These are phyloP conservation scores for Protobothrops mucrosquamatus DNA, from an alignment of 2,113 vertebrate genomes.

Conservation along the genomic window DNA sequence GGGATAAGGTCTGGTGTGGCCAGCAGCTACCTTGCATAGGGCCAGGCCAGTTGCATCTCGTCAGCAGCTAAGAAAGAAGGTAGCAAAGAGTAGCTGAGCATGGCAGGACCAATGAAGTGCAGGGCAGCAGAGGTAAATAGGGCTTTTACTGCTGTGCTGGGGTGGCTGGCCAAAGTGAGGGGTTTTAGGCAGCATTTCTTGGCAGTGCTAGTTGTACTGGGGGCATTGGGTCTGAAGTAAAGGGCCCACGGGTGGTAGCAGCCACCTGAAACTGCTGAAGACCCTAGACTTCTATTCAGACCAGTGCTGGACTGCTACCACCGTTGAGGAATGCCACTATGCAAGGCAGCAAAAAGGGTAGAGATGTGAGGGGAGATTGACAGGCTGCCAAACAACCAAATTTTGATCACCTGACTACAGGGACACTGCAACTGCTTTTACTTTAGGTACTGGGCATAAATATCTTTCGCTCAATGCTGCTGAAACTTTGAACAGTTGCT, in stretches of 20 bases:
- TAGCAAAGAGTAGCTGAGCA: not conserved
- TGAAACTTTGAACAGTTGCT: not conserved
- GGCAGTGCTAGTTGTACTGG: not conserved
- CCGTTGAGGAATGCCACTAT: not conserved
- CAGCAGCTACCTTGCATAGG: not conserved
- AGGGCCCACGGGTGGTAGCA: no score
- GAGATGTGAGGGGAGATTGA: not conserved
- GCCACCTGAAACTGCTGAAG: not conserved
- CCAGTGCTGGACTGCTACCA: not conserved
- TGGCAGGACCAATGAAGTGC: not conserved
- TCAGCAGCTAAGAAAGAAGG: not conserved
- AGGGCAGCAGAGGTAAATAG: not conserved
- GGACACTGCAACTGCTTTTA: not conserved
- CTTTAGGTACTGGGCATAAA: not conserved
- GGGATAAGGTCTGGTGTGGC: not conserved
- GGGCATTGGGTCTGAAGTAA: not conserved
- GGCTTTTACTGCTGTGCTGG: not conserved
- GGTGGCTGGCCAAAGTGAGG: not conserved
- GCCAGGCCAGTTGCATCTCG: not conserved
- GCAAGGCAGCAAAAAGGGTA: not conserved
- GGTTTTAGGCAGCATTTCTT: not conserved
- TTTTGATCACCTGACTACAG: not conserved
- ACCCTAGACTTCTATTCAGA: not conserved
- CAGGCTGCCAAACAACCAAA: not conserved
- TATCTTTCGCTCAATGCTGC: not conserved